Base-by-base conservation (phyloP, 2,113 vertebrate genomes). In the Amblyornis subalaris region DNA sequence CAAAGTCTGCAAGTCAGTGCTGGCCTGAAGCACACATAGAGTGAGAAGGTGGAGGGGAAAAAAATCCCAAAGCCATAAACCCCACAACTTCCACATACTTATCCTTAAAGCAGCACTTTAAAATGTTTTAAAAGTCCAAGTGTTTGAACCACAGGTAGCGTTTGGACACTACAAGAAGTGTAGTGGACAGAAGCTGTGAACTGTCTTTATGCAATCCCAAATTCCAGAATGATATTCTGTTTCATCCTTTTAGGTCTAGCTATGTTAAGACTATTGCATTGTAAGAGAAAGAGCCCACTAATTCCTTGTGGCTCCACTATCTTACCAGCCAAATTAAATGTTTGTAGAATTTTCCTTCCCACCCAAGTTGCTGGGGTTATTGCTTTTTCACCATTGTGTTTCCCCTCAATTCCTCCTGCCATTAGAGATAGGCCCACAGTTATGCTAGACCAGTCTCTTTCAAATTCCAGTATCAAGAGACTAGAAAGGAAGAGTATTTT, bases 31-130 rank as follows among this genome's bases (percentile, higher is more conserved):
- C 29, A 36, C 7, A 21, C 9, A n/a, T 44, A 40, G 12, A 26
- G 8, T 17, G 53, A 74, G 11, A 54, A 48, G 15, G 7, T 2
- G 9, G 11, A 10, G 1, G 4, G 31, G 16, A 62, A 10, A 67
- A 19, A 25, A 61, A 10, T 0, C 0, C 7, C 24, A 13, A 28
- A 70, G 60, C 11, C 10, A 25, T 35, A 57, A 74, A 74, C 1
- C 21, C 5, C 20, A 22, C 15, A 64, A n/a, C 8, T 55, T 12
- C 40, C 8, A 71, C 26, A 81, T 75, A 66, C 19, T 26, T 66
- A 67, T 28, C 33, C 29, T 67, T 71, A 72, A 62, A 60, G 31
- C 7, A 75, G 8, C 23, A 44, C 29, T 76, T 69, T 1, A 58
- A 82, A 85, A 72, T 14, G 5, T 24, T 51, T 58, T 80, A 45